These are phyloP conservation scores for Chaetophractus vellerosus DNA, from an alignment of 2,797 vertebrate genomes.

Conservation along the genomic window DNA sequence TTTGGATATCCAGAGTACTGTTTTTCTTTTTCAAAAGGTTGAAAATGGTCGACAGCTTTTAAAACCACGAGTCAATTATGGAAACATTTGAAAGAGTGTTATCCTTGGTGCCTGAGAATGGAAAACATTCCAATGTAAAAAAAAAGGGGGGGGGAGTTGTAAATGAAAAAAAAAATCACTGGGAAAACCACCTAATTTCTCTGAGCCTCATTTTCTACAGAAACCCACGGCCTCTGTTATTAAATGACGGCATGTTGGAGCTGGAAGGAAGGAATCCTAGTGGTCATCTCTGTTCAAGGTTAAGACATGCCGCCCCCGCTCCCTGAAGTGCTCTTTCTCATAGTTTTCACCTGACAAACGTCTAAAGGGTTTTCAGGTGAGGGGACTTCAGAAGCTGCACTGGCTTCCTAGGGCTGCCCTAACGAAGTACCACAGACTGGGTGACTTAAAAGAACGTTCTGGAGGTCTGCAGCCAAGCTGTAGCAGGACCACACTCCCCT, in stretches of 20 bases:
- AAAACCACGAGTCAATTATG: background rate
- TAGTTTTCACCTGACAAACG: background rate
- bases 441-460: too few relatives aligned
- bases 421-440: too few relatives aligned
- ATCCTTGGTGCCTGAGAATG: slow-evolving; percentile 47
- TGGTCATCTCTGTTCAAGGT: background rate
- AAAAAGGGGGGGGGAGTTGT: background rate
- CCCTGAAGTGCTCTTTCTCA: background rate
- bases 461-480: too few relatives aligned
- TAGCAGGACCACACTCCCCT: too few relatives aligned
- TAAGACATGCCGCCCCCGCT: background rate
- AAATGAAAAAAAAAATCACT: background rate
- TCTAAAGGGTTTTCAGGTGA: background rate
- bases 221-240: background rate
- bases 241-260: background rate
- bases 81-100: slow-evolving; percentile 70
- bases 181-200: background rate
- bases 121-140: slow-evolving; percentile 48
- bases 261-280: background rate
- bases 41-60: slow-evolving; percentile 15
- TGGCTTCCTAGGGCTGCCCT: too few relatives aligned
- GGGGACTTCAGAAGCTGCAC: too few relatives aligned
- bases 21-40: slow-evolving; percentile 41
- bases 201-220: background rate
- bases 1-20: slow-evolving; percentile 46